These are phyloP conservation scores for Zaprionus gabonicus DNA, from an alignment of 1,140 invertebrate species.

Conservation along the genomic window DNA sequence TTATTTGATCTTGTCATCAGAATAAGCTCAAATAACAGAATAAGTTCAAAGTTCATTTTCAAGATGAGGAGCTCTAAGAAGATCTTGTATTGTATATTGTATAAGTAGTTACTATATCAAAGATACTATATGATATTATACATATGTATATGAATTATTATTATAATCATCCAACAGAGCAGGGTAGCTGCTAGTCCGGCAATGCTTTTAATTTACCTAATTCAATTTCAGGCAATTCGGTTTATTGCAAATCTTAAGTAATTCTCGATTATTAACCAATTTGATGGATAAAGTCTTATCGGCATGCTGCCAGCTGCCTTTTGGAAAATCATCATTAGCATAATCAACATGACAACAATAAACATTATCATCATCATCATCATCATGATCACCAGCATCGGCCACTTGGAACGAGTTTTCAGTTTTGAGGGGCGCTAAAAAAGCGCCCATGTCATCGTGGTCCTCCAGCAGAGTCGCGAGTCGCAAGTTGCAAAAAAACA, in stretches of 20 bases:
- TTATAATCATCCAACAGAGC: background rate
- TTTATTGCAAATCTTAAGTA: conserved; percentile 51
- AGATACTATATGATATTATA: too few relatives aligned
- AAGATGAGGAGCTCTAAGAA: background rate
- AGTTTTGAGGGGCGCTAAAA: background rate
- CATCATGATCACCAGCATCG: conserved; percentile 4
- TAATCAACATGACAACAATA: conserved; percentile 18
- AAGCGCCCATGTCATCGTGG: conserved; percentile 14
- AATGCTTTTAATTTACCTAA: background rate
- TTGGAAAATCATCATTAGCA: conserved; percentile 33
- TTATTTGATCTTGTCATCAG: background rate
- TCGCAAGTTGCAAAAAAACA: background rate
- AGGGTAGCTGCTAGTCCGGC: conserved; percentile 9
- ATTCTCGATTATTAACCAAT: conserved; percentile 1
- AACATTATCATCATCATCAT: background rate
- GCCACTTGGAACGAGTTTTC: background rate
- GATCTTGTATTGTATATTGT: too few relatives aligned
- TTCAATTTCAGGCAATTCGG: conserved; percentile 24
- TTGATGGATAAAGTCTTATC: conserved; percentile 18
- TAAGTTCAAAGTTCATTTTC: background rate
- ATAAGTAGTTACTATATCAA: too few relatives aligned
- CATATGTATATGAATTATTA: background rate
- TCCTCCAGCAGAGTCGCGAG: background rate
- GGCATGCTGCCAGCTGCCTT: conserved; percentile 36
- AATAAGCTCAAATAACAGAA: background rate